These are phyloP conservation scores for Drosophila truncata DNA, from an alignment of 1,140 invertebrate genomes.

Conservation along the genomic window DNA sequence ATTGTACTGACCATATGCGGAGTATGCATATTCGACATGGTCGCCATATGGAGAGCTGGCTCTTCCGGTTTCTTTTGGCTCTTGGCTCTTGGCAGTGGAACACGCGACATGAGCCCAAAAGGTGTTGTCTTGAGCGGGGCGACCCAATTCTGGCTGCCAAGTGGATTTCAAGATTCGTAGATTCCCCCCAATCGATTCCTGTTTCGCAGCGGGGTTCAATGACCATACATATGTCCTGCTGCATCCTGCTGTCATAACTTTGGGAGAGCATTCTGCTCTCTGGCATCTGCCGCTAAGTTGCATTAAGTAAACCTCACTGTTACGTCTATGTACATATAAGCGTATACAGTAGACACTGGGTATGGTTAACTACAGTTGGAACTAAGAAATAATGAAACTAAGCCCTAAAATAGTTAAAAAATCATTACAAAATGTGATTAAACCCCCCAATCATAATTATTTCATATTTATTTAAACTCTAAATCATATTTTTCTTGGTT, in stretches of 20 bases:
- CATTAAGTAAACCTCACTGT: neutral
- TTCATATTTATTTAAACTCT: neutral
- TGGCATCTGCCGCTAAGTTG: conserved; percentile 4
- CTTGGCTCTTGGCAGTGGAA: conserved; percentile 7
- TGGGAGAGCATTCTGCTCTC: conserved; percentile 2
- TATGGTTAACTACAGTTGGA: neutral
- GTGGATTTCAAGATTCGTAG: neutral
- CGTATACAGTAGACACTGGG: neutral
- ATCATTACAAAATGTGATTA: neutral
- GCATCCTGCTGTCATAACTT: conserved; percentile 22
- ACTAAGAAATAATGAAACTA: neutral
- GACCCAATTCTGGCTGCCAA: conserved; percentile 29
- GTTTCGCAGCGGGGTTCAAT: conserved; percentile 37
- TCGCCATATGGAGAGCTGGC: conserved; percentile 23
- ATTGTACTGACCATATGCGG: conserved; percentile 29
- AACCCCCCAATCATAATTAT: neutral
- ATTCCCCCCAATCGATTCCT: conserved; percentile 36
- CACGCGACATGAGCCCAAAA: conserved; percentile 3
- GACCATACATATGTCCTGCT: conserved; percentile 28
- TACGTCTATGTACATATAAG: neutral
- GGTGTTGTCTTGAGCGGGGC: conserved; percentile 10
- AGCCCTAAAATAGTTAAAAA: neutral
- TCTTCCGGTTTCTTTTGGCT: conserved; percentile 35
- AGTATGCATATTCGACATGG: conserved; percentile 15
- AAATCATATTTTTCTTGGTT: neutral